Base-by-base conservation (phyloP, 2,888 invertebrate genomes). In the Gastracanthus pulcherrimus region DNA sequence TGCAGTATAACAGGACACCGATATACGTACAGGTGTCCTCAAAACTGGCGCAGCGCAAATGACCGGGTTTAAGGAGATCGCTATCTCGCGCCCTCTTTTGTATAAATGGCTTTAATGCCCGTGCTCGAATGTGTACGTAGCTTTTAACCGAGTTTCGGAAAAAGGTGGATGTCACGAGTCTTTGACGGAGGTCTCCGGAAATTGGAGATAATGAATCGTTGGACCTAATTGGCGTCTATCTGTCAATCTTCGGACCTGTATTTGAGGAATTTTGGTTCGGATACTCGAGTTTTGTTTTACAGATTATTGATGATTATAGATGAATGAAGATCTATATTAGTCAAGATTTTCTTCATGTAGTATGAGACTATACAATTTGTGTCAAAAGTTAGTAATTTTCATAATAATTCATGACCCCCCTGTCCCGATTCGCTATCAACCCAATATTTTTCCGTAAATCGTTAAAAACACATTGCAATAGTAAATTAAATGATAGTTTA, bases 11-110 rank as follows among this genome's bases (percentile, higher is more conserved):
- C 34, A 13, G 34, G 41, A 55, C 13, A 71, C 16, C 41, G 71
- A 71, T 64, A 76, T 13, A 31, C 19, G 31, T 7, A 4, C 29
- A 23, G 31, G 36, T 62, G 62, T 19, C 11, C 66, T 31, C 19
- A 38, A 58, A 71, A 58, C 36, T 67, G 31, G 36, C 38, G 51
- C 36, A 23, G 36, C 38, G 51, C 36, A 67, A 66, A 76, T 31
- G 55, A 66, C 31, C 29, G 31, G 58, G 29, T 55, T 66, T 76
- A n/a, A 7, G 26, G 2, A 13, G 62, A 75, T 75, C 23, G 36
- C 16, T 76, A 51, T 76, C 75, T 34, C 6, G 0, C 7, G n/a
- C 9, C 38, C 26, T 19, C 34, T 34, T 69, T 55, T 11, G 2
- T 38, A 9, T 72, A 13, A 29, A 58, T 38, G 38, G 67, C 31